Evolutionary conservation across 2,797 vertebrate genomes (phyloP), one percentile per base, ranked within the genome.

Genomic region (Clarias laeviceps): DNA sequence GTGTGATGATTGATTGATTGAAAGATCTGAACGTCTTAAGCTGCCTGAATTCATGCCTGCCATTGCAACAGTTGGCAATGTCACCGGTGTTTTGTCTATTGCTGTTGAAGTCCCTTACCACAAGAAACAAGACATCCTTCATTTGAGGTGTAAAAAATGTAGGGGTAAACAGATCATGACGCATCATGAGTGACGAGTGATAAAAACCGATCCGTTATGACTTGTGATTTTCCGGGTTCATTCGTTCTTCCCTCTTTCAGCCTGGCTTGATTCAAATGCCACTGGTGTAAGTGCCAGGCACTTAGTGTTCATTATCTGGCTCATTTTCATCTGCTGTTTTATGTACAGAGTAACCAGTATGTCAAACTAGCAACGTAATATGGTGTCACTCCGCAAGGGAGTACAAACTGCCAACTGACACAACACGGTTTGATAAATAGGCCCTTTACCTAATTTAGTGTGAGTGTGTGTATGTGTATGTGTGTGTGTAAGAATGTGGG

Each of bases 291-390:
- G 84, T 84, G 89, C 84, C 88, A 80, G 87, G 88, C 89, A 84
- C 84, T 81, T 69, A 88, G 88, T 91, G 90, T 94, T 94, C 92
- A 93, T 68, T 65, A 88, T 82, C 87, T 93, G 93, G 91, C 91
- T 80, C 17, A 0, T 54, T 87, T 90, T 93, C 91, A 92, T 69
- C 89, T 82, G 89, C 90, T 89, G 87, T 89, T 89, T 90, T 90
- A 73, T 91, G 90, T 89, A 89, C 88, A 87, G 90, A 90, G 89
- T 91, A 66, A 56, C 78, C 61, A 74, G 45, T 73, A 81, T 74
- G 84, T 81, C 69, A 85, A 40, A 32, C 40, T 66, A 65, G 40
- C 69, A 73, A 37, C 9, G n/a, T 62, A 74, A 73, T 72, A 81
- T 74, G 72, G 69, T 34, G 79, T 40, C 79, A 76, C 45, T 40